Evolutionary conservation across 2,113 vertebrate genomes (phyloP), one percentile per base, ranked within the genome.

Genomic region (Panthera uncia): DNA sequence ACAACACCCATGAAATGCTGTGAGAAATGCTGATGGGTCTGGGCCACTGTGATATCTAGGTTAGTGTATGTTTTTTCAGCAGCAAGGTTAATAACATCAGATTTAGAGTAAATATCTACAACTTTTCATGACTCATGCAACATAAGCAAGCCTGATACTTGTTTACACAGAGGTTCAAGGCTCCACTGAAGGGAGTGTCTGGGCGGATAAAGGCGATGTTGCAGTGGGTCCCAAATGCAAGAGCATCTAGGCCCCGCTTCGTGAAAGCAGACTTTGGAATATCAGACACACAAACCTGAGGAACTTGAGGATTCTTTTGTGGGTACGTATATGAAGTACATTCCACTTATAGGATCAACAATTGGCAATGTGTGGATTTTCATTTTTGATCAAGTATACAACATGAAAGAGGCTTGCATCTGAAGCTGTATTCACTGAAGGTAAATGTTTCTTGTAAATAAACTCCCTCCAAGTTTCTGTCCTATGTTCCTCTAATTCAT

Each of bases 31-130:
- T 99, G 98, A 15, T 99, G 99, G 0, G 99, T 99, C 99, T 99
- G 99, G 0, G 99, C 99, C 98, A 99, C 99, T 0, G 99, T 99
- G 99, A 99, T 99, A 97, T 99, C 99, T 98, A 99, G 98, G 98
- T 99, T 99, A 98, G 99, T 99, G 98, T 99, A 99, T 0, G 99
- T 99, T 98, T 99, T 99, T 98, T 99, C 99, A 98, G 99, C 99
- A 97, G 99, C 99, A 98, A 99, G 99, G 98, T 99, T 99, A 98
- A 99, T 99, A 97, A 99, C 99, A 99, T 99, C 99, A 98, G 99
- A 99, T 98, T 99, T 99, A 98, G 99, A 99, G 99, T 99, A 99
- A 99, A 99, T 99, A 99, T 99, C 99, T 98, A 99, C 99, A 98
- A 99, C 99, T 98, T 99, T 99, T 98, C 99, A 99, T 71, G 99